Percentiles rank a stretch among this genome's conserved stretches.
Evolutionary conservation across 2,797 vertebrate genomes (phyloP).

Genomic region (Arctocebus calabarensis): DNA sequence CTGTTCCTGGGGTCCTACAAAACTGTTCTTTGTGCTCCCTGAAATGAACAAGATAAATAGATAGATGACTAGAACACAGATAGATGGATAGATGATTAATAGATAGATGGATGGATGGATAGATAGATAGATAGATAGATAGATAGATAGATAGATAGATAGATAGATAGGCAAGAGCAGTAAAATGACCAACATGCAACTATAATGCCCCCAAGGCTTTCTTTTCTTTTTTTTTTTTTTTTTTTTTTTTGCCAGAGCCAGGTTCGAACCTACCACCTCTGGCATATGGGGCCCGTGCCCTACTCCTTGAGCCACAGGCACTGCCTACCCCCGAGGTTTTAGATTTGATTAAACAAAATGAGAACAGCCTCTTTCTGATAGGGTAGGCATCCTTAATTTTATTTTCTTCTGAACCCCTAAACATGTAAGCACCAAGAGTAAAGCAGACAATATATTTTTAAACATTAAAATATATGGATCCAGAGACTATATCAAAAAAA

Average conservation of each 20-base stretch:
- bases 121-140: not conserved
- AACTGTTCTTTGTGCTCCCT: not conserved
- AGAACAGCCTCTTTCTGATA: not conserved
- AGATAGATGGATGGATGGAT: not conserved
- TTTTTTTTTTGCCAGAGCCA: no score
- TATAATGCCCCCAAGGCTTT: not conserved
- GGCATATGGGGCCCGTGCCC: no score
- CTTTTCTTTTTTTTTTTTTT: no score
- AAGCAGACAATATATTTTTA: slow-evolving; percentile 14
- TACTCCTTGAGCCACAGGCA: no score
- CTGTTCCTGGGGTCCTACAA: not conserved
- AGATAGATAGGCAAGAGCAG: not conserved
- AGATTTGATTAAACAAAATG: slow-evolving; percentile 20
- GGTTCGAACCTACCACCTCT: no score
- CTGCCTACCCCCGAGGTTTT: not conserved
- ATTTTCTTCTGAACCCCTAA: slow-evolving; percentile 17
- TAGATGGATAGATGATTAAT: not conserved
- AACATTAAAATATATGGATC: slow-evolving; percentile 35
- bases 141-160: not conserved
- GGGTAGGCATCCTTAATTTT: not conserved
- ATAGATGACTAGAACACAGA: not conserved
- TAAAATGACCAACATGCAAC: not conserved
- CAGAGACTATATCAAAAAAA: slow-evolving; percentile 3
- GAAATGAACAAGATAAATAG: slow-evolving; percentile 33
- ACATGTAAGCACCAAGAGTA: not conserved